Evolutionary conservation across 2,888 invertebrate species (phyloP).

Genomic region (Matsumyia berberina): DNA sequence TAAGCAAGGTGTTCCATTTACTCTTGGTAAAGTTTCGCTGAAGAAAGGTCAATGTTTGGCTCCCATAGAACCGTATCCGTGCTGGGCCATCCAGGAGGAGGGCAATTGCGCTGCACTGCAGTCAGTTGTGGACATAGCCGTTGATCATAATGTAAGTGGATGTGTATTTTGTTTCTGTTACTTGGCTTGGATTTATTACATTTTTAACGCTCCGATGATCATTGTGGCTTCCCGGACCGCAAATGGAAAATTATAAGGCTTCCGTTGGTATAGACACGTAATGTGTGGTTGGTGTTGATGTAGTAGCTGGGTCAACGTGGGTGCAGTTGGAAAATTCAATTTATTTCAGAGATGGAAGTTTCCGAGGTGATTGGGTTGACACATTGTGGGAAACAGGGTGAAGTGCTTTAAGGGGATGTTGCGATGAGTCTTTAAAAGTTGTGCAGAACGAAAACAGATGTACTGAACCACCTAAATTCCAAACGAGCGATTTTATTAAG

Average conservation of each 20-base stretch:
- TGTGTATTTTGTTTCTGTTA: constrained; percentile 22
- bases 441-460: too few species aligned
- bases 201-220: constrained; percentile 16
- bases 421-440: too few species aligned
- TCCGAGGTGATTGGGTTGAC: neutral
- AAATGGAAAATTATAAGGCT: constrained; percentile 19
- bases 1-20: constrained; percentile 87
- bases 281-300: constrained; percentile 1
- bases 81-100: constrained; percentile 88
- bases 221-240: neutral
- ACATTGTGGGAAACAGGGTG: too few species aligned
- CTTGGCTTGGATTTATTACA: constrained; percentile 9
- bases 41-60: constrained; percentile 85
- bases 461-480: too few species aligned
- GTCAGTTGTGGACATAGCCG: constrained; percentile 88
- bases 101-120: constrained; percentile 88
- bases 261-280: neutral
- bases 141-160: constrained; percentile 85
- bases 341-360: neutral
- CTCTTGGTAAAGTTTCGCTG: constrained; percentile 86
- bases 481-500: too few species aligned
- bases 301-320: neutral
- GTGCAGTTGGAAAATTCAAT: neutral
- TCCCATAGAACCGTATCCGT: constrained; percentile 87
- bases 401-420: too few species aligned